Conservation (phyloP, 2,113 vertebrate genomes). For the Ramphastos sulfuratus region DNA sequence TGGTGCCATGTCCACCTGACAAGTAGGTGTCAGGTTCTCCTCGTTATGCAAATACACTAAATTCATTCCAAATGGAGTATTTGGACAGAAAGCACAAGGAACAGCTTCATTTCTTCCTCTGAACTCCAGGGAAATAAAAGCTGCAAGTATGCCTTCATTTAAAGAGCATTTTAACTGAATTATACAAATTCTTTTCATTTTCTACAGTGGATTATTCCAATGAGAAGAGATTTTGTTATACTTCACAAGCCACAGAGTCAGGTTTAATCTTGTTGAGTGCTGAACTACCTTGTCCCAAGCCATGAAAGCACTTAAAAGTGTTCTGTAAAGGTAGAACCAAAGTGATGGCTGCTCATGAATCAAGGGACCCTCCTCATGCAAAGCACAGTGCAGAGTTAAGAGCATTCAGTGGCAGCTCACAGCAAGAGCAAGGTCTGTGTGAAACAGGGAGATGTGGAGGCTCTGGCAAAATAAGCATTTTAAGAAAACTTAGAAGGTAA, state of each 20-base stretch:
- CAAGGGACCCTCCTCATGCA: fast-evolving
- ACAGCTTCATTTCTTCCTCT: neutral
- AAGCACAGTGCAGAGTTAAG: neutral
- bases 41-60: neutral
- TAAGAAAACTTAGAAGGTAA: neutral
- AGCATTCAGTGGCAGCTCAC: fast-evolving
- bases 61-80: neutral
- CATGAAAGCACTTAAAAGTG: neutral
- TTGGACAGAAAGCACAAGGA: neutral
- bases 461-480: neutral
- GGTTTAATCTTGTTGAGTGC: neutral
- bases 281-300: neutral
- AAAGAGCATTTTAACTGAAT: neutral
- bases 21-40: neutral
- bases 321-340: neutral
- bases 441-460: neutral
- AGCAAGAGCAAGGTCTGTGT: neutral
- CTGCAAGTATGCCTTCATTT: neutral
- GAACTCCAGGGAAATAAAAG: neutral
- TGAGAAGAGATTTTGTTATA: neutral
- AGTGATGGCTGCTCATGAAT: neutral
- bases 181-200: neutral
- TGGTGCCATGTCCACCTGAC: neutral
- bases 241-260: neutral
- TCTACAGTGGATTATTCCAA: neutral